Conservation (phyloP, 1,140 invertebrate genomes). For the Cotesia glomerata region DNA sequence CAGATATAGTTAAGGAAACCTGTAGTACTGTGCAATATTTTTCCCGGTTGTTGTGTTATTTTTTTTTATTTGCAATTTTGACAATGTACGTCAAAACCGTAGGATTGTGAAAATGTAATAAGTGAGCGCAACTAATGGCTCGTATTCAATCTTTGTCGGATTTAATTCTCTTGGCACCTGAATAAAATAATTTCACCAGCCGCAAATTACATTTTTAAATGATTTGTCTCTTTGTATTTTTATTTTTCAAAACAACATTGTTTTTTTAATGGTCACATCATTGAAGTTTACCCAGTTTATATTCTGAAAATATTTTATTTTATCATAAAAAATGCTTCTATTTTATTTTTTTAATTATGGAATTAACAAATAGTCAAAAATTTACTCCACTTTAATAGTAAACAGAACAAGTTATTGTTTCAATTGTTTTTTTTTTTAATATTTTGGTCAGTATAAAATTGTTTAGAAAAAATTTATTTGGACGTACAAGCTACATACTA, state of each 20-base stretch:
- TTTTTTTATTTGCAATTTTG: no score
- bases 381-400: constrained; percentile 11
- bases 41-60: background rate
- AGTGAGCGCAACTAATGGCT: background rate
- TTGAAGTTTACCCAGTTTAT: no score
- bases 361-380: constrained; percentile 2
- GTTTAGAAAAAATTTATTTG: constrained; percentile 48
- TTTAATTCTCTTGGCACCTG: constrained; percentile 22
- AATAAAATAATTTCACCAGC: constrained; percentile 11
- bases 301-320: no score
- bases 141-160: background rate
- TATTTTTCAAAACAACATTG: background rate
- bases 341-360: constrained; percentile 8
- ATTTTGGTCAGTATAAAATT: constrained; percentile 54
- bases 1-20: background rate
- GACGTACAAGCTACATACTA: constrained; percentile 46
- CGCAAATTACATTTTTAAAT: background rate
- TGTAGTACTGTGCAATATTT: background rate
- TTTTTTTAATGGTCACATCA: background rate
- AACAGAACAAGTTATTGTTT: background rate
- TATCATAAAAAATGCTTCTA: background rate
- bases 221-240: background rate
- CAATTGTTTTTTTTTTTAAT: background rate
- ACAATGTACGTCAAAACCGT: background rate
- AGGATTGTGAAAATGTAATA: background rate